Percentiles rank a stretch among this genome's conserved stretches.
Conservation (phyloP, 2,888 invertebrate genomes). For the Pelosia muscerda region DNA sequence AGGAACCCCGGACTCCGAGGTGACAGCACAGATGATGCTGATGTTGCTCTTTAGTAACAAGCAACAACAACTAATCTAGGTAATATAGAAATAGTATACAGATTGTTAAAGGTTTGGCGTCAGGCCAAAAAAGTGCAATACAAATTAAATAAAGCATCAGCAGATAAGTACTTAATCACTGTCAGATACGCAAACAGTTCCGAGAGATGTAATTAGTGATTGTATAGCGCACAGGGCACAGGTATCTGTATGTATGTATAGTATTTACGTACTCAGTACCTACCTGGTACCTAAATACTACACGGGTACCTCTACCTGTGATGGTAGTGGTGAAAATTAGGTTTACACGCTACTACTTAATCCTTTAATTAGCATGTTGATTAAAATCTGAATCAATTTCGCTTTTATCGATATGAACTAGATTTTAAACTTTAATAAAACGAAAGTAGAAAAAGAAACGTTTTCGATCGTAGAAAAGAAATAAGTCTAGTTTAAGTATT, state of each 20-base stretch:
- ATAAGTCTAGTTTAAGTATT: not conserved
- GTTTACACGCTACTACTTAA: conserved; percentile 9
- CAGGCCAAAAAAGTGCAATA: conserved; percentile 56
- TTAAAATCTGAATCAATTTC: conserved; percentile 15
- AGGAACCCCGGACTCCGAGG: no score
- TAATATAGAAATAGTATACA: conserved; percentile 44
- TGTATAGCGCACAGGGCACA: not conserved
- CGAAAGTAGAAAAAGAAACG: conserved; percentile 17
- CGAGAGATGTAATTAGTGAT: conserved; percentile 31
- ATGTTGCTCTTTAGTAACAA: conserved; percentile 38
- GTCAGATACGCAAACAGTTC: conserved; percentile 45
- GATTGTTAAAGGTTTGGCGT: conserved; percentile 61
- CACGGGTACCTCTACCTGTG: no score
- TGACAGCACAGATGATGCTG: no score
- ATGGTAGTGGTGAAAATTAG: conserved; percentile 15
- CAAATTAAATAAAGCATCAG: conserved; percentile 66
- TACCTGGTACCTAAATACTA: not conserved
- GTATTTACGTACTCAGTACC: not conserved
- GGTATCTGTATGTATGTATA: not conserved
- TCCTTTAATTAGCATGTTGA: conserved; percentile 2
- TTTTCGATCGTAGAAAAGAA: not conserved
- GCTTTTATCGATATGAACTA: conserved; percentile 23
- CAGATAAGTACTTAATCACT: conserved; percentile 56
- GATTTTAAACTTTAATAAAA: conserved; percentile 16
- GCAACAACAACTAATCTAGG: conserved; percentile 36